phyloP scores from a whole-genome alignment of 2,888 invertebrate species.

The Kryphioiulus occultus region DNA sequence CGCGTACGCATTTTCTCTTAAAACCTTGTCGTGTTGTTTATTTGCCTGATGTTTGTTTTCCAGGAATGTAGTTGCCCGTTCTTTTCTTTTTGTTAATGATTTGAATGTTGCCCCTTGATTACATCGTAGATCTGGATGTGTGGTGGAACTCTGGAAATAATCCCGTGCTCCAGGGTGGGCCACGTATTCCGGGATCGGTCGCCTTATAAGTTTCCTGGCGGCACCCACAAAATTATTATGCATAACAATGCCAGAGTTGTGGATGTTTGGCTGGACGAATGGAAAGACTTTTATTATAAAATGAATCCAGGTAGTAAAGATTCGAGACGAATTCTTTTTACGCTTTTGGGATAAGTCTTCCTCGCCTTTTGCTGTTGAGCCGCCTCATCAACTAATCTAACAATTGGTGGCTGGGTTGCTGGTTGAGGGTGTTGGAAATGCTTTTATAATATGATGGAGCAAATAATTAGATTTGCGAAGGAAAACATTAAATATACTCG shows the following conservation, averaged over 20 bases:
- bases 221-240: slow-evolving; percentile 95
- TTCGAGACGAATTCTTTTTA: background rate
- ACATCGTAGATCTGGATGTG: slow-evolving; percentile 80
- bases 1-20: no score
- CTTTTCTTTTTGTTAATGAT: background rate
- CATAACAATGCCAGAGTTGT: slow-evolving; percentile 66
- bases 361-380: background rate
- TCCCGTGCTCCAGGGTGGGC: slow-evolving; percentile 95
- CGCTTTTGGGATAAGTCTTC: background rate
- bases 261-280: slow-evolving; percentile 86
- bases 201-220: slow-evolving; percentile 97
- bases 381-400: background rate
- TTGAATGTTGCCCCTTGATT: background rate
- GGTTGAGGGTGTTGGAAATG: background rate
- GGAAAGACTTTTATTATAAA: slow-evolving; percentile 98
- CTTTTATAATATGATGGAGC: no score
- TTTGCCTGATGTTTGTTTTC: slow-evolving; percentile 53
- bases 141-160: slow-evolving; percentile 94
- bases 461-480: no score
- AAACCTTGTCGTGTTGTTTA: background rate
- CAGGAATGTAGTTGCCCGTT: slow-evolving; percentile 34
- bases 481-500: no score
- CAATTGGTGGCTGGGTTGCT: background rate
- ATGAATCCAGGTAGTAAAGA: slow-evolving; percentile 87
- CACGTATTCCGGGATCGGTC: slow-evolving; percentile 85